Percentiles rank a stretch among this genome's conserved stretches.
These are phyloP conservation scores for Globia sparganii DNA, from an alignment of 2,888 invertebrate genomes.

Conservation along the genomic window DNA sequence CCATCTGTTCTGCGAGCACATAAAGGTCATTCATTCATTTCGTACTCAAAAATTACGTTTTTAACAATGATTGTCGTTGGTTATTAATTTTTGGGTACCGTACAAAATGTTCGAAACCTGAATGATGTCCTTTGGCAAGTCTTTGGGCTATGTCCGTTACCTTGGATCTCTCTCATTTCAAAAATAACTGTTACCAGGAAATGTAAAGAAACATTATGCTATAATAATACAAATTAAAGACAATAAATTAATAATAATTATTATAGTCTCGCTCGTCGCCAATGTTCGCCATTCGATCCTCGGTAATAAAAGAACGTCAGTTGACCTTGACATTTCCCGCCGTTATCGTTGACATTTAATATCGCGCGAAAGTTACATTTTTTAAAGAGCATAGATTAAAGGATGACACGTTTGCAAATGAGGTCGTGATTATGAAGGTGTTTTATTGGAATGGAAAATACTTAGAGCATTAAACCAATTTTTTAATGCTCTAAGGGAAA, in stretches of 20 bases:
- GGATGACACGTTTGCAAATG: slow-evolving; percentile 57
- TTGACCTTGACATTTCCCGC: slow-evolving; percentile 67
- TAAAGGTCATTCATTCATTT: too few species aligned
- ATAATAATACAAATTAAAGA: slow-evolving; percentile 7
- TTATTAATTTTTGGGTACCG: too few species aligned
- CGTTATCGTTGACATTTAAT: slow-evolving; percentile 65
- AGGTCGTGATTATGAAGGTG: slow-evolving; percentile 28
- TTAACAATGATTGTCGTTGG: too few species aligned
- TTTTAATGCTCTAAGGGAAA: too few species aligned
- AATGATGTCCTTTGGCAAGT: background rate
- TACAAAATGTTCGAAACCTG: background rate
- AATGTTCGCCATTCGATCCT: slow-evolving; percentile 5
- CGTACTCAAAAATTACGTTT: too few species aligned
- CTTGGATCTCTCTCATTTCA: background rate
- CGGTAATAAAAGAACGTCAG: slow-evolving; percentile 49
- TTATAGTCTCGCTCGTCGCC: background rate
- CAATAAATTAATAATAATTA: slow-evolving; percentile 19
- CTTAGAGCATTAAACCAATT: too few species aligned
- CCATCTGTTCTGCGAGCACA: too few species aligned
- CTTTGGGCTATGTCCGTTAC: background rate
- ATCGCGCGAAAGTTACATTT: slow-evolving; percentile 60
- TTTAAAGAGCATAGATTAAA: slow-evolving; percentile 57
- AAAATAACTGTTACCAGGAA: slow-evolving; percentile 17
- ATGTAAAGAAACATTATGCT: background rate
- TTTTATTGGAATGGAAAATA: slow-evolving; percentile 24